These are phyloP conservation scores for Trachymyrmex cornetzi DNA, from an alignment of 1,140 invertebrate species.

Conservation along the genomic window DNA sequence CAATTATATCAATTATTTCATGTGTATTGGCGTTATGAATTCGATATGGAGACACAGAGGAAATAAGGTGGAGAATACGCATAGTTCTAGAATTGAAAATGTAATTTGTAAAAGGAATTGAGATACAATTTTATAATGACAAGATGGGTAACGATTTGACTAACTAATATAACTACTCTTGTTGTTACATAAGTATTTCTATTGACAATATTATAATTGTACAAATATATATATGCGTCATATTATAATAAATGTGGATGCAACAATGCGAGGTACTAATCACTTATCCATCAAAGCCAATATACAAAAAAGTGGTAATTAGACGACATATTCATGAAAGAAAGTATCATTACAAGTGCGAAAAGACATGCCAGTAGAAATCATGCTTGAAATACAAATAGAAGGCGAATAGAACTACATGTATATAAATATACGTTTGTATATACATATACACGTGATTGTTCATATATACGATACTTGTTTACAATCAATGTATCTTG, in stretches of 20 bases:
- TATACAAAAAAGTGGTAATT: not conserved
- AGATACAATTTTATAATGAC: not conserved
- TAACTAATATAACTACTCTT: slow-evolving; percentile 10
- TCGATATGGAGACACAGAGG: not conserved
- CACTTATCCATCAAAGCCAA: not conserved
- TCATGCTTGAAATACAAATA: slow-evolving; percentile 50
- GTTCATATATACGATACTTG: slow-evolving; percentile 7
- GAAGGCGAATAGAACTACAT: slow-evolving; percentile 24
- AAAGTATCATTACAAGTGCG: slow-evolving; percentile 5
- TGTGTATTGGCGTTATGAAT: slow-evolving; percentile 1
- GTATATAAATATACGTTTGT: slow-evolving; percentile 30
- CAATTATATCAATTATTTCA: not conserved
- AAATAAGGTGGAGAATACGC: not conserved
- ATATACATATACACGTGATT: slow-evolving; percentile 44
- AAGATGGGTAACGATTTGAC: not conserved
- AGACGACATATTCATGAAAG: not conserved
- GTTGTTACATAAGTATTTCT: slow-evolving; percentile 16
- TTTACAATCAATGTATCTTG: slow-evolving; percentile 26
- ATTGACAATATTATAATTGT: slow-evolving; percentile 33
- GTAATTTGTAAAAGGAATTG: not conserved
- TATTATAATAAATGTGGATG: slow-evolving; percentile 1
- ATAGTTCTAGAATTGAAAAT: slow-evolving; percentile 32
- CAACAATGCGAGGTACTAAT: not conserved
- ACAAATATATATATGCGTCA: slow-evolving; percentile 8
- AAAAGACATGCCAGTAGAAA: slow-evolving; percentile 47